These are phyloP conservation scores for Andrena chrysosceles DNA, from an alignment of 2,888 invertebrate species.

Conservation along the genomic window DNA sequence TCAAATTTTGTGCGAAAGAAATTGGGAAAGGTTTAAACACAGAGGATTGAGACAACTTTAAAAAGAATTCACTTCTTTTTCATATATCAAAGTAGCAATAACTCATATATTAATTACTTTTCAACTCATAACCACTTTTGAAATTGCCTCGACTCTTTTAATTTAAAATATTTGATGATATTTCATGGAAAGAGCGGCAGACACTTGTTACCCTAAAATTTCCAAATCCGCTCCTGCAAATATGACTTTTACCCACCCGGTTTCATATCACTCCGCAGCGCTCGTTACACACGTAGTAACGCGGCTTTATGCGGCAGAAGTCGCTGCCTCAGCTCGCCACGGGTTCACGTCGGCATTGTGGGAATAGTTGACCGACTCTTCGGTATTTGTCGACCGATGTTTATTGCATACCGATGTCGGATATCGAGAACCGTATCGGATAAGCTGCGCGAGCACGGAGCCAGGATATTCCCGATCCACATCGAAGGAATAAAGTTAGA, in stretches of 20 bases:
- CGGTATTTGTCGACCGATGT: slow-evolving; percentile 66
- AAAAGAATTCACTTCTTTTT: too few relatives aligned
- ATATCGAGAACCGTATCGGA: slow-evolving; percentile 40
- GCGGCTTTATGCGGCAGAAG: background rate
- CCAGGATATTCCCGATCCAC: slow-evolving; percentile 29
- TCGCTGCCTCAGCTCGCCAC: slow-evolving; percentile 17
- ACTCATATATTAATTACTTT: too few relatives aligned
- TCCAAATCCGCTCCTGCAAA: background rate
- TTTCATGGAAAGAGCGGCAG: too few relatives aligned
- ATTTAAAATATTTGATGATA: too few relatives aligned
- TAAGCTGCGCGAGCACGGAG: slow-evolving; percentile 26
- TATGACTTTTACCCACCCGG: background rate
- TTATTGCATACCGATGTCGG: slow-evolving; percentile 74
- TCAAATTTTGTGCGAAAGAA: too few relatives aligned
- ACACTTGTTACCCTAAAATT: too few relatives aligned
- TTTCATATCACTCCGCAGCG: background rate
- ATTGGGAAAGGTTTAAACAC: too few relatives aligned
- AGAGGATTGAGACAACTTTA: too few relatives aligned
- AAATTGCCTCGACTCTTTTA: too few relatives aligned
- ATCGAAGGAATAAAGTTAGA: slow-evolving; percentile 14
- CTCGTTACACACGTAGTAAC: background rate
- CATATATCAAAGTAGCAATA: too few relatives aligned
- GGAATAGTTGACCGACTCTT: slow-evolving; percentile 66
- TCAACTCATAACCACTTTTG: too few relatives aligned
- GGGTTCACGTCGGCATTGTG: slow-evolving; percentile 66